Percentiles rank a stretch among this genome's conserved stretches.
Conservation (phyloP, 2,888 invertebrate genomes). For the Coecobrya sp. region DNA sequence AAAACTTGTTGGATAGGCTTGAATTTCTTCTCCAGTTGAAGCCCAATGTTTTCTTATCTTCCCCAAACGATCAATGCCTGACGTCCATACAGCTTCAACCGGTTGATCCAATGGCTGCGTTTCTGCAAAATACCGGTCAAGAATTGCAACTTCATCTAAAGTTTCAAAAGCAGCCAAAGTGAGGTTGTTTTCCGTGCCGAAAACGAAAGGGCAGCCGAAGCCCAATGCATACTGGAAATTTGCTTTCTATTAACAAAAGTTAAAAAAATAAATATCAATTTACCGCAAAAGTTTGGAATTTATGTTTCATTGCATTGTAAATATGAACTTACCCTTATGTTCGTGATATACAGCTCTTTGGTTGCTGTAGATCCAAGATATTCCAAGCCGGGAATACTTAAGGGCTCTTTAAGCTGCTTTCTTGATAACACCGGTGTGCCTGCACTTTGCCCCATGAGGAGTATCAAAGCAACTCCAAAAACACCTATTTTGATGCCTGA, state of each 20-base stretch:
- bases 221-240: conserved; percentile 11
- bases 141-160: neutral
- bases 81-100: conserved; percentile 5
- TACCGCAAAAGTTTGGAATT: no score
- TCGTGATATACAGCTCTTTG: neutral
- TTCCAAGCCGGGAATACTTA: neutral
- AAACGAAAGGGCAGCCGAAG: neutral
- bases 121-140: neutral
- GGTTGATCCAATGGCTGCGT: neutral
- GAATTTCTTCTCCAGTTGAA: conserved; percentile 21
- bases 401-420: no score
- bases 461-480: neutral
- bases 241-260: neutral
- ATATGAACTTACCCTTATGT: neutral
- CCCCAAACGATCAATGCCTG: conserved; percentile 11
- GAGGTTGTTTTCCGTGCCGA: neutral
- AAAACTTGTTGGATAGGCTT: neutral
- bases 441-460: no score
- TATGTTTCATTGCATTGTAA: no score
- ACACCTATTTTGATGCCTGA: neutral
- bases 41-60: conserved; percentile 9
- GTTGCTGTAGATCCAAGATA: neutral
- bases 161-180: conserved; percentile 17
- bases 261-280: neutral
- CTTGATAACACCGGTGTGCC: neutral